Base-by-base conservation (phyloP, 2,888 invertebrate genomes). In the Catocala nupta region DNA sequence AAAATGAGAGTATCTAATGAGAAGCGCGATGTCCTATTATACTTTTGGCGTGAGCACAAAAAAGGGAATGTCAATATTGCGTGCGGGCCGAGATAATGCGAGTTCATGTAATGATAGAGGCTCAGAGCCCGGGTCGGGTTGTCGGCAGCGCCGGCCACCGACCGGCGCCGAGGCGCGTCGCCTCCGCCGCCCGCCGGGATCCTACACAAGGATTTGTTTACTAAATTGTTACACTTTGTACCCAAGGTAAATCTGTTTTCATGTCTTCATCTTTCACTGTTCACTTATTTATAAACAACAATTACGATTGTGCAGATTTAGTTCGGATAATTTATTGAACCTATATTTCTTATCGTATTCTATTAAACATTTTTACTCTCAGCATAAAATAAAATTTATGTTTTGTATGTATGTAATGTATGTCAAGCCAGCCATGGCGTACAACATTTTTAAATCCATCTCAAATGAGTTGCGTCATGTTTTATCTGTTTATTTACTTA, bases 11-110 rank as follows among this genome's bases (percentile, higher is more conserved):
- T 67, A 68, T 76, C 75, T 86, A 84, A 86, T 85, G 84, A 82
- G 81, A 75, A 77, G 75, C 74, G 67, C 63, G 73, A 81, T 79
- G 78, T 75, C 72, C 78, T 83, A 84, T 83, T 80, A 82, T 81
- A 78, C 70, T 82, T 81, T 78, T 77, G 71, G 75, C 65, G 73
- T 71, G 74, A 77, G 63, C 68, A 81, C 81, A 84, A 83, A 77
- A 83, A 85, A 77, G 75, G 74, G 75, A 84, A 87, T 88, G 83
- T 82, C 82, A 85, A 83, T 86, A 86, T 88, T 82, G 88, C 85
- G 86, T 86, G 85, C 79, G 77, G 79, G 65, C 60, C 68, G 75
- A 74, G 76, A 83, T 83, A 81, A 84, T 80, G 77, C 66, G 59
- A 74, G 81, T 66, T 75, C 68, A 71, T 71, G 77, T 82, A 80